A percentile compares a stretch with the other conserved stretches of the same genome.
These are phyloP conservation scores for Burhinus oedicnemus DNA, from an alignment of 2,113 vertebrate genomes.

Conservation along the genomic window DNA sequence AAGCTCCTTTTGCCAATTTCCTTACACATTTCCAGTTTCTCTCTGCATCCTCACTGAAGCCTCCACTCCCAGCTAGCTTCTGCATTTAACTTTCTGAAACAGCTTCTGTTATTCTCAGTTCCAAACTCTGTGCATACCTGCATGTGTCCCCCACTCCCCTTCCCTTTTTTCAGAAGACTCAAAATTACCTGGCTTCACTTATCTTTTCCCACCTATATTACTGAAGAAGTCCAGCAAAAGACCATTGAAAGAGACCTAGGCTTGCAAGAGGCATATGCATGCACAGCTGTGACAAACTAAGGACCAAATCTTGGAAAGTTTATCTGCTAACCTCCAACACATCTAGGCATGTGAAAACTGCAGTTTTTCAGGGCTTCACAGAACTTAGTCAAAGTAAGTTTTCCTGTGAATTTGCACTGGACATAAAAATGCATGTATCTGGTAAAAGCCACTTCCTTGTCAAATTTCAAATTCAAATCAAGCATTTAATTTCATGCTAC, in stretches of 20 bases:
- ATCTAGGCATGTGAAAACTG: background rate
- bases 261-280: background rate
- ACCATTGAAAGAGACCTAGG: background rate
- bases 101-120: background rate
- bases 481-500: background rate
- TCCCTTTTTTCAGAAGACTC: background rate
- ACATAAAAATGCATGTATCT: background rate
- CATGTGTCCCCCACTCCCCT: too few species aligned
- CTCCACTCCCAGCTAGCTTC: background rate
- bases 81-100: background rate
- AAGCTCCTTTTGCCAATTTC: background rate
- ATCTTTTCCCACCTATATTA: background rate
- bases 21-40: background rate
- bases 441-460: background rate
- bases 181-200: background rate
- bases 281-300: background rate
- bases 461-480: background rate
- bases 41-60: background rate
- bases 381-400: background rate
- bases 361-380: background rate
- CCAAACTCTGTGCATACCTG: background rate
- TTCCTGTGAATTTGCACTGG: background rate
- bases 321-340: background rate
- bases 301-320: background rate
- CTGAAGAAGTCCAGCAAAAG: background rate